Conservation (phyloP, 2,113 vertebrate genomes). For the Emydura subglobosa region DNA sequence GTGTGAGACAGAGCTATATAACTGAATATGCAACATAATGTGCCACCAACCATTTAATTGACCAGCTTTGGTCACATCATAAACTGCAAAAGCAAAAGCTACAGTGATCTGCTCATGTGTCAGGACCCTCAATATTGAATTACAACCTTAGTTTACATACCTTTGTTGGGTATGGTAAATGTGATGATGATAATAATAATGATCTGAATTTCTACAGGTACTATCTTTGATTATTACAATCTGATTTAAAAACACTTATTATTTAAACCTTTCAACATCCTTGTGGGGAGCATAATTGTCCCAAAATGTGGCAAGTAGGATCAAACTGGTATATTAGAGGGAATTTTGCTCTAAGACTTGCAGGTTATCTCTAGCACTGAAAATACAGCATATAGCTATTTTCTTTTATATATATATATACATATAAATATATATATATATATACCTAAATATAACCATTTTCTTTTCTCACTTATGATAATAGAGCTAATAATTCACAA, state of each 20-base stretch:
- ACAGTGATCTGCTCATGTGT: neutral
- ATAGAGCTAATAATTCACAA: neutral
- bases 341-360: neutral
- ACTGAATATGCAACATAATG: neutral
- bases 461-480: slow-evolving; percentile 22
- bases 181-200: neutral
- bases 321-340: slow-evolving; percentile 34
- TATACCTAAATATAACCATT: no score
- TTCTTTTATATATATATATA: no score
- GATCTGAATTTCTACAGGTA: slow-evolving; percentile 18
- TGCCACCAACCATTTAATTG: neutral
- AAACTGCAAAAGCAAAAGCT: neutral
- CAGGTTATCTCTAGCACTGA: neutral
- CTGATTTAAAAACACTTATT: slow-evolving; percentile 64
- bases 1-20: neutral
- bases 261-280: slow-evolving; percentile 20
- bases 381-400: neutral
- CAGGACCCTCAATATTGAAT: neutral
- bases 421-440: no score
- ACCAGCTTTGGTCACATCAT: neutral
- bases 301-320: neutral
- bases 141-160: neutral
- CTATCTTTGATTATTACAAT: slow-evolving; percentile 35
- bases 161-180: neutral
- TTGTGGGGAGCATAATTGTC: neutral